These are phyloP conservation scores for Pollenia angustigena DNA, from an alignment of 2,888 invertebrate genomes.

Conservation along the genomic window DNA sequence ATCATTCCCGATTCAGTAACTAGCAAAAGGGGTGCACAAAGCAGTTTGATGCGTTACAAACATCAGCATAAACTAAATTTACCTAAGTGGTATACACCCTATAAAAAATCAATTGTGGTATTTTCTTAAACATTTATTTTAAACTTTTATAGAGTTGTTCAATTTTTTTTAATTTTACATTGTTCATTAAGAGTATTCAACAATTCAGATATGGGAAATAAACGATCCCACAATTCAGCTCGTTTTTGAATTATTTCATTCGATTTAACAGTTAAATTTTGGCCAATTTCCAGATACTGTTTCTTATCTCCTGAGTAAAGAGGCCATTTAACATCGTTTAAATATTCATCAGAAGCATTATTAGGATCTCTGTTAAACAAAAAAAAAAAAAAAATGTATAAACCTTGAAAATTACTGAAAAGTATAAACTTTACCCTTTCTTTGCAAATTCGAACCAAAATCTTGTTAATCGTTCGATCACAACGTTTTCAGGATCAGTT, in stretches of 20 bases:
- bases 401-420: neutral
- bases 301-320: constrained; percentile 75
- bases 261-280: constrained; percentile 75
- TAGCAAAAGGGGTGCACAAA: no score
- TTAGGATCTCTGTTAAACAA: constrained; percentile 79
- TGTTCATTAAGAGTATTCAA: neutral
- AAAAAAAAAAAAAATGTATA: neutral
- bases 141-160: neutral
- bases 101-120: no score
- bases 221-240: constrained; percentile 76
- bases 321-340: constrained; percentile 78
- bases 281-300: constrained; percentile 80
- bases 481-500: constrained; percentile 83
- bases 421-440: constrained; percentile 76
- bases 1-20: no score
- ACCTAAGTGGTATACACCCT: no score
- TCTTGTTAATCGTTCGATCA: constrained; percentile 83
- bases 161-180: neutral
- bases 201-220: constrained; percentile 75
- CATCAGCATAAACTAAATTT: no score
- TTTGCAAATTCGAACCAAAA: constrained; percentile 84
- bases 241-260: constrained; percentile 76
- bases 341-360: constrained; percentile 78
- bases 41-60: no score
- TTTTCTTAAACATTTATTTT: no score